Evolutionary conservation across 1,140 invertebrate species (phyloP).

Genomic region (Halyomorpha halys): DNA sequence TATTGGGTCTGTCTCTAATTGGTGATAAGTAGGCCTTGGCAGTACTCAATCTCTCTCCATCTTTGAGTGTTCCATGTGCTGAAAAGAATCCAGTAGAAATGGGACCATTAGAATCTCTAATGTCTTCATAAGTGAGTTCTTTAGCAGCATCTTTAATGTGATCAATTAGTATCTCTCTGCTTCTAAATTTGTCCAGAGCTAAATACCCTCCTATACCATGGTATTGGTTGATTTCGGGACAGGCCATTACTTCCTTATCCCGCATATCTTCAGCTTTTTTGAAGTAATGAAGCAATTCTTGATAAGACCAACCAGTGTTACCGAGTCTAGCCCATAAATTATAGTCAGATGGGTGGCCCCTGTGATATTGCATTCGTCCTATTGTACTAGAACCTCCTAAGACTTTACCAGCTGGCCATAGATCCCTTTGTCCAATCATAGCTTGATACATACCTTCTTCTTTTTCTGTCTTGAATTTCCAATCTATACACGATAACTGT

Average conservation of each 20-base stretch:
- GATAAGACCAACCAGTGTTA: constrained; percentile 52
- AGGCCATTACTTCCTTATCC: constrained; percentile 21
- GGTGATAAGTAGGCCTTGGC: constrained; percentile 56
- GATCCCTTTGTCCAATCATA: constrained; percentile 36
- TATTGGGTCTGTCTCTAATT: constrained; percentile 47
- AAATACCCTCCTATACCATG: constrained; percentile 47
- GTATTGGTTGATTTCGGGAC: constrained; percentile 34
- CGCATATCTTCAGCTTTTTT: constrained; percentile 43
- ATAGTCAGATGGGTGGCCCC: constrained; percentile 52
- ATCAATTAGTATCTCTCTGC: constrained; percentile 12
- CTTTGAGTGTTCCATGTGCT: constrained; percentile 38
- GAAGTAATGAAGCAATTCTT: constrained; percentile 47
- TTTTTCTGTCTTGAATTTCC: constrained; percentile 64
- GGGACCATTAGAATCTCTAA: constrained; percentile 44
- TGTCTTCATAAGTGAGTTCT: constrained; percentile 44
- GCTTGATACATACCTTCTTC: constrained; percentile 27
- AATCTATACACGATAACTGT: constrained; percentile 60
- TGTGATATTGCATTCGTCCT: constrained; percentile 55
- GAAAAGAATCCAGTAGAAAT: constrained; percentile 9
- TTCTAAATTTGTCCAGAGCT: constrained; percentile 44
- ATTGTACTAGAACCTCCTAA: constrained; percentile 50
- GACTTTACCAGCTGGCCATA: constrained; percentile 33
- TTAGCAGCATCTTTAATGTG: constrained; percentile 43
- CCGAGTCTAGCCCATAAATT: constrained; percentile 52
- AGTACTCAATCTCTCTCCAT: constrained; percentile 27